phyloP scores from a whole-genome alignment of 37 sponge, comb jelly and placozoan genomes.

The Lycopodina hypogea region DNA sequence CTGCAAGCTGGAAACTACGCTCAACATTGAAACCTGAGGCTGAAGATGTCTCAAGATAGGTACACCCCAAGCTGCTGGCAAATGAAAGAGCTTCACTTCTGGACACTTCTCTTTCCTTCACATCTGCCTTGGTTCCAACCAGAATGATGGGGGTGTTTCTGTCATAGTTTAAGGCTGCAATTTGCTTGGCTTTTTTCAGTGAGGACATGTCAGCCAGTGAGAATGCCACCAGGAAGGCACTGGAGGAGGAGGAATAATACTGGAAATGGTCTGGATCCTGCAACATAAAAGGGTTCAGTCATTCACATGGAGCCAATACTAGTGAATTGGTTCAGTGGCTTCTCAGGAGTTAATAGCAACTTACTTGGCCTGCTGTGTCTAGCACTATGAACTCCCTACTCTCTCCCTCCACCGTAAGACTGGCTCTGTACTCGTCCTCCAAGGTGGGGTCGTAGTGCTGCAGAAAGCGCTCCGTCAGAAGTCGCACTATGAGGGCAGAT shows the following conservation, averaged over 20 bases:
- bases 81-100: constrained; percentile 5
- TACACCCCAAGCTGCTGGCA: constrained; percentile 21
- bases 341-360: too few relatives aligned
- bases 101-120: constrained; percentile 19
- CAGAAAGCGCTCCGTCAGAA: constrained; percentile 60
- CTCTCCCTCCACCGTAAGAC: constrained; percentile 1
- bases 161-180: background rate
- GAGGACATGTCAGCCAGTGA: constrained; percentile 28
- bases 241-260: constrained; percentile 18
- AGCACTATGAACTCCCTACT: constrained; percentile 10
- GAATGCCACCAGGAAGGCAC: constrained; percentile 38
- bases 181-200: constrained; percentile 1
- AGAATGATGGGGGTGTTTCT: constrained; percentile 14
- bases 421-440: constrained; percentile 22
- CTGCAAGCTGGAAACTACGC: background rate
- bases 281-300: background rate
- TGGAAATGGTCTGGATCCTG: constrained; percentile 3
- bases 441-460: constrained; percentile 66
- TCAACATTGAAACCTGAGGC: constrained; percentile 10
- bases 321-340: background rate
- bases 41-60: constrained; percentile 49
- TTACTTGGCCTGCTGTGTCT: constrained; percentile 61
- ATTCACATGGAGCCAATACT: background rate
- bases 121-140: constrained; percentile 48
- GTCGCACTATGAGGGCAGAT: constrained; percentile 59